phyloP scores from a whole-genome alignment of 2,888 invertebrate genomes.

The Tipula lateralis region DNA sequence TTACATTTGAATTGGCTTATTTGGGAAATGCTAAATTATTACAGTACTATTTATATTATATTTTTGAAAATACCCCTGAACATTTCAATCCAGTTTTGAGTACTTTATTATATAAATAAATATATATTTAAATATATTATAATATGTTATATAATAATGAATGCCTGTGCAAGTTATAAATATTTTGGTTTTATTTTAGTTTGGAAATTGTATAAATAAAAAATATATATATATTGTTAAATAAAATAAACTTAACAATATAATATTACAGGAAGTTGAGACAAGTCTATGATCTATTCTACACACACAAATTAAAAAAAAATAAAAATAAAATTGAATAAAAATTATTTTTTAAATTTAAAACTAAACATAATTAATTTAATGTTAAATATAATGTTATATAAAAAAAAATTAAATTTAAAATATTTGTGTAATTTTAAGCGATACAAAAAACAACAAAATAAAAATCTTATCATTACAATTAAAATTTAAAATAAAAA shows the following conservation, averaged over 20 bases:
- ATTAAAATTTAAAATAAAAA: slow-evolving; percentile 26
- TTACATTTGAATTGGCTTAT: not conserved
- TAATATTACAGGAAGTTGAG: slow-evolving; percentile 20
- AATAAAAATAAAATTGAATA: not conserved
- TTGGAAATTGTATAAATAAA: no score
- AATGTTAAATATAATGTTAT: slow-evolving; percentile 24
- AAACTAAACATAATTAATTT: not conserved
- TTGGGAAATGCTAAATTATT: slow-evolving; percentile 19
- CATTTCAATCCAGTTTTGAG: not conserved
- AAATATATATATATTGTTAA: not conserved
- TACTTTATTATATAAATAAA: not conserved
- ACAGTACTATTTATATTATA: not conserved
- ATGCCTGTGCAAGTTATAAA: slow-evolving; percentile 19
- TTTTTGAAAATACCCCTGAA: not conserved
- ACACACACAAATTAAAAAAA: slow-evolving; percentile 7
- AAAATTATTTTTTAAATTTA: slow-evolving; percentile 20
- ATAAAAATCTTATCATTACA: slow-evolving; percentile 26
- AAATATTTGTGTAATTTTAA: slow-evolving; percentile 25
- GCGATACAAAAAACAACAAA: not conserved
- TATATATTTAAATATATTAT: not conserved
- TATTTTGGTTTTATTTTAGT: not conserved
- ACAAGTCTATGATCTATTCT: slow-evolving; percentile 28
- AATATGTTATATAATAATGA: not conserved
- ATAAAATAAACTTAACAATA: not conserved
- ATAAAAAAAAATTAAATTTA: not conserved